Percentiles rank a stretch among this genome's conserved stretches.
phyloP scores from a whole-genome alignment of 2,113 vertebrate species.

The Oncorhynchus clarkii region DNA sequence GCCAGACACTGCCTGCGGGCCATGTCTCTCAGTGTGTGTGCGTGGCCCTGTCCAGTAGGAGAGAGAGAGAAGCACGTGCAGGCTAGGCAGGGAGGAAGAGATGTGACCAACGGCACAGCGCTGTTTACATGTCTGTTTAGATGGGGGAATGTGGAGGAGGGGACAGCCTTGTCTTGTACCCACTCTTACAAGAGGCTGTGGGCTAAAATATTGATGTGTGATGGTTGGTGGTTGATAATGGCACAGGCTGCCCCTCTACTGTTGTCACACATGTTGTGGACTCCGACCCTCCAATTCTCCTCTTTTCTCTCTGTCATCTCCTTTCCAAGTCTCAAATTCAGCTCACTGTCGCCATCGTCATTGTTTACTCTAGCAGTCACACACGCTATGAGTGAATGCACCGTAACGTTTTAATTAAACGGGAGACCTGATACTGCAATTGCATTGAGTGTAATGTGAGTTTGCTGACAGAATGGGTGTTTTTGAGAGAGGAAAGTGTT shows the following conservation, averaged over 20 bases:
- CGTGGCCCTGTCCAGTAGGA: conserved; percentile 17
- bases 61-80: conserved; percentile 37
- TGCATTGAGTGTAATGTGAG: too few relatives aligned
- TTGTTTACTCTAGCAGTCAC: too few relatives aligned
- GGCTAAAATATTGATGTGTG: conserved; percentile 10
- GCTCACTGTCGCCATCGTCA: too few relatives aligned
- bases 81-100: background rate
- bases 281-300: too few relatives aligned
- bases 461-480: too few relatives aligned
- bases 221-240: background rate
- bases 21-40: background rate
- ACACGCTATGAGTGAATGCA: too few relatives aligned
- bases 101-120: conserved; percentile 6
- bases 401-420: too few relatives aligned
- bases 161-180: background rate
- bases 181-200: background rate
- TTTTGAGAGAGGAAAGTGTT: too few relatives aligned
- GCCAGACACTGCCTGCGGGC: conserved; percentile 38
- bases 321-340: too few relatives aligned
- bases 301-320: too few relatives aligned
- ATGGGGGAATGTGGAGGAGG: background rate
- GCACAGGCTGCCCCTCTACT: background rate
- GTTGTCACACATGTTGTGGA: background rate
- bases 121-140: conserved; percentile 38
- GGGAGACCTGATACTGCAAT: too few relatives aligned